Evolutionary conservation across 2,888 invertebrate genomes (phyloP).

Genomic region (Miltochrista miniata): DNA sequence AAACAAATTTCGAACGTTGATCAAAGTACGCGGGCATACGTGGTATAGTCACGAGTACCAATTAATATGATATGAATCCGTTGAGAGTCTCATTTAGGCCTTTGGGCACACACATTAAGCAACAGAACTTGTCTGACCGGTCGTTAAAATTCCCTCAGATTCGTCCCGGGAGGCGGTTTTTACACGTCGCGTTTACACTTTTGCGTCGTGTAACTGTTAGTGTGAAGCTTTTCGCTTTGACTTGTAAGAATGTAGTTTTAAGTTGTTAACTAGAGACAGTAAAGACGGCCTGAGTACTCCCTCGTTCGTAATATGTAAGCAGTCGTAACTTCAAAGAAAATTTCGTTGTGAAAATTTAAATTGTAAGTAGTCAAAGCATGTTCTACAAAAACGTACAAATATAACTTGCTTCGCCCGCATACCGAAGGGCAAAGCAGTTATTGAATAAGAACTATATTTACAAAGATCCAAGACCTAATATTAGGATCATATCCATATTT

Average conservation of each 20-base stretch:
- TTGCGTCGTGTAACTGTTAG: conserved; percentile 31
- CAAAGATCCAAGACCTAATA: too few species aligned
- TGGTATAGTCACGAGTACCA: conserved; percentile 40
- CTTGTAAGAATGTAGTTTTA: neutral
- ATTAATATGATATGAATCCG: conserved; percentile 50
- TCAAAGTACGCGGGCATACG: conserved; percentile 24
- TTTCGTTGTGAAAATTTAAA: too few species aligned
- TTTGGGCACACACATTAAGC: conserved; percentile 50
- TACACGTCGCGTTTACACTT: conserved; percentile 48
- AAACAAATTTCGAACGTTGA: conserved; percentile 10
- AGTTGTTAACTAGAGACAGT: neutral
- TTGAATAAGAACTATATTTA: too few species aligned
- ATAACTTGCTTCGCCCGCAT: too few species aligned
- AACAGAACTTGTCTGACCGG: conserved; percentile 61
- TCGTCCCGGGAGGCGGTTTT: conserved; percentile 56
- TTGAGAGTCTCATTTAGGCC: conserved; percentile 53
- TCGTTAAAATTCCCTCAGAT: conserved; percentile 71
- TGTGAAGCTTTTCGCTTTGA: conserved; percentile 9
- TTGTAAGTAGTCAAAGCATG: too few species aligned
- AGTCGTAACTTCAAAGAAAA: too few species aligned
- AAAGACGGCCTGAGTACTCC: too few species aligned
- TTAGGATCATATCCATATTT: too few species aligned
- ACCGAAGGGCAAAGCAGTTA: too few species aligned
- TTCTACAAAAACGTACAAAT: too few species aligned
- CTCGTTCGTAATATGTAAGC: too few species aligned